Conservation (phyloP, 2,888 invertebrate species). For the Nymphalis c-album region DNA sequence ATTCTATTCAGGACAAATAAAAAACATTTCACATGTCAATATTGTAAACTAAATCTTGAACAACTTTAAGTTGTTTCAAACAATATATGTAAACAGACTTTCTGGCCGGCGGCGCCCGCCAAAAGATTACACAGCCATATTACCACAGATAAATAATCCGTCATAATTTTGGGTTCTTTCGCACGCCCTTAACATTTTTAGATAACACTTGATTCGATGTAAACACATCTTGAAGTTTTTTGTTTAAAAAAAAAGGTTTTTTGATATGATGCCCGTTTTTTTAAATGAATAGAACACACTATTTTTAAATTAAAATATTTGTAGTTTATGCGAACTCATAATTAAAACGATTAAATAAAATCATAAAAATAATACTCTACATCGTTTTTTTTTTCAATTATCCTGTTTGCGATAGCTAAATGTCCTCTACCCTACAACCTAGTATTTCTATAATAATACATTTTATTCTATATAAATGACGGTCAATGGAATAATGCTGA, state of each 20-base stretch:
- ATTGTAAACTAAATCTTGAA: conserved; percentile 57
- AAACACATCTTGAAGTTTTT: conserved; percentile 32
- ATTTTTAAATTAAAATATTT: not conserved
- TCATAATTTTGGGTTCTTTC: conserved; percentile 56
- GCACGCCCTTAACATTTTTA: conserved; percentile 68
- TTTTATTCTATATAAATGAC: not conserved
- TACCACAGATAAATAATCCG: conserved; percentile 47
- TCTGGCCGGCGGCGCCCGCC: conserved; percentile 63
- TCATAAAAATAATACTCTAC: too few species aligned
- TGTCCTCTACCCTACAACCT: too few species aligned
- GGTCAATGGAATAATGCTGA: too few species aligned
- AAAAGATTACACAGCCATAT: conserved; percentile 57
- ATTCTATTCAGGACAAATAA: conserved; percentile 25
- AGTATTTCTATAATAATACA: too few species aligned
- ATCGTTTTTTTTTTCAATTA: not conserved
- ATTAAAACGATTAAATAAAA: too few species aligned
- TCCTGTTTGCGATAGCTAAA: too few species aligned
- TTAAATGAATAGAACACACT: not conserved
- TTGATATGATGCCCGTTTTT: not conserved
- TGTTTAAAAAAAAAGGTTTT: not conserved
- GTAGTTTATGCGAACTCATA: too few species aligned
- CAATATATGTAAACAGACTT: conserved; percentile 54
- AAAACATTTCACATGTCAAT: conserved; percentile 51
- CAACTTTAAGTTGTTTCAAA: conserved; percentile 50
- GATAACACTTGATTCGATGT: conserved; percentile 56